Evolutionary conservation across 2,888 invertebrate genomes (phyloP), one percentile per base, ranked within the genome.

Genomic region (Apamea sordens): DNA sequence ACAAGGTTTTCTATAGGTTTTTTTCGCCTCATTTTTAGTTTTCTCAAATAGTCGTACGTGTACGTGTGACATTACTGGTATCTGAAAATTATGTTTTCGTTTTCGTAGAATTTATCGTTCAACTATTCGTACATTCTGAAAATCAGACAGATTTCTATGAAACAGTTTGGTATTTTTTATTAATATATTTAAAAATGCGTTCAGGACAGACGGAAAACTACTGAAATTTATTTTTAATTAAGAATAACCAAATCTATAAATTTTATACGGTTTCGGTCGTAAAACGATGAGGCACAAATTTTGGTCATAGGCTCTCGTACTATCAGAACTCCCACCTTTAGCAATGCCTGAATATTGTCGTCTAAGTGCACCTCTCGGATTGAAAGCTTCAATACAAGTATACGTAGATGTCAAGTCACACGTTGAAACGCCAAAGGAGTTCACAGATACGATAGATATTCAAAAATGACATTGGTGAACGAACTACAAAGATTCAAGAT

Each of bases 281-380:
- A 24, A 24, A 53, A 53, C 24, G 8, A 10, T 53, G 5, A 24
- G 10, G 56, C 21, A 10, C 24, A 24, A 21, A 24, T 56, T 56
- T 56, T 21, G 21, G 24, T 56, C 56, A 24, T 10, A 21, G n/a
- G 11, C 1, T n/a, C 59, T n/a, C n/a, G n/a, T 59, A n/a, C 59
- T n/a, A n/a, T 59, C 50, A 53, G 32, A 64, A 53, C 5, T 41
- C 41, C 41, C 28, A 64, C 13, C 24, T n/a, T 28, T 5, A 28
- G 24, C 73, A 77, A 74, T 44, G 53, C 56, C 56, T 44, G 32
- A 56, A n/a, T 56, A 65, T 75, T 56, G 65, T 10, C 21, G 21
- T 56, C n/a, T n/a, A 32, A 32, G 32, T 32, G 32, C 32, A 32
- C 32, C 32, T 32, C 32, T 32, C 32, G 1, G 32, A 32, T 32